A percentile compares a stretch with the other conserved stretches of the same genome.
Evolutionary conservation across 2,888 invertebrate species (phyloP).

Genomic region (Trichogramma dendrolimi): DNA sequence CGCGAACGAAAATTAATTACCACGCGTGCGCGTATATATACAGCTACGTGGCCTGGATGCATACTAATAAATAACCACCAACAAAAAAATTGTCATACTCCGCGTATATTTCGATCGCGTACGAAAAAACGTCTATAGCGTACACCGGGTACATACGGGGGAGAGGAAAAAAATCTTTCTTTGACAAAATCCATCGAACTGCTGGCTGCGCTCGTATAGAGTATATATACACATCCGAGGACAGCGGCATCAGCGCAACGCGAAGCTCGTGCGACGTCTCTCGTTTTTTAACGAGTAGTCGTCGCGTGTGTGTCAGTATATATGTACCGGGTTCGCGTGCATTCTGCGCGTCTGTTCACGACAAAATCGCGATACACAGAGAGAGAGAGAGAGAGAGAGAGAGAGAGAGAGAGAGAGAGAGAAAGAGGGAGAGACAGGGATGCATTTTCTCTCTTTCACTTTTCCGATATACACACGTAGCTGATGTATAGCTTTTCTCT

Average conservation of each 20-base stretch:
- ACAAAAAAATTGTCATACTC: too few species aligned
- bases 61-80: too few species aligned
- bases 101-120: too few species aligned
- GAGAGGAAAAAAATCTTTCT: neutral
- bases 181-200: slow-evolving; percentile 5
- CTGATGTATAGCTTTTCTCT: neutral
- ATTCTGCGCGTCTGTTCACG: neutral
- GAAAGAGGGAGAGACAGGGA: slow-evolving; percentile 2
- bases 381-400: neutral
- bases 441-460: neutral
- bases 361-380: slow-evolving; percentile 3
- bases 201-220: too few species aligned
- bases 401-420: neutral
- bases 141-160: too few species aligned
- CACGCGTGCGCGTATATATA: too few species aligned
- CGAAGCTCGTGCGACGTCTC: neutral
- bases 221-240: too few species aligned
- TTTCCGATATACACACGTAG: neutral
- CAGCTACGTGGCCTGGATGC: too few species aligned
- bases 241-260: neutral
- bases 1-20: too few species aligned
- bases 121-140: too few species aligned
- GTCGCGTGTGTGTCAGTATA: too few species aligned
- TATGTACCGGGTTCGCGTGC: too few species aligned
- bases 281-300: slow-evolving; percentile 13